Percentiles rank a stretch among this genome's conserved stretches.
These are phyloP conservation scores for Pollimyrus isidori DNA, from an alignment of 2,113 vertebrate genomes.

Conservation along the genomic window DNA sequence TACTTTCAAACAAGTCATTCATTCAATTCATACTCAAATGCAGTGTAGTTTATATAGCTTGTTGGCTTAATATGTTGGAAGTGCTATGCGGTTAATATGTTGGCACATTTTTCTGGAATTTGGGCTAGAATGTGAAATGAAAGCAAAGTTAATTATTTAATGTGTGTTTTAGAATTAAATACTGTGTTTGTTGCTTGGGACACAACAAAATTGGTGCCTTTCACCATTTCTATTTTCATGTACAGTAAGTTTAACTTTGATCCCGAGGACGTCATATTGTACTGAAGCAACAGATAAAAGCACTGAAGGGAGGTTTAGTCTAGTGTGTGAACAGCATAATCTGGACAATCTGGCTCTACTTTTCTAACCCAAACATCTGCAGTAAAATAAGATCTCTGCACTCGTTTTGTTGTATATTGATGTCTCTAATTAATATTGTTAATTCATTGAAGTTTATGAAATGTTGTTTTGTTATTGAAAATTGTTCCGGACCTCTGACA, in stretches of 20 bases:
- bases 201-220: background rate
- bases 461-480: background rate
- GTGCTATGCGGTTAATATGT: background rate
- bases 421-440: background rate
- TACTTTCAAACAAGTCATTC: background rate
- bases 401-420: background rate
- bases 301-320: background rate
- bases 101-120: background rate
- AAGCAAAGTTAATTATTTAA: background rate
- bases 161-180: background rate
- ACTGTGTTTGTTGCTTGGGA: background rate
- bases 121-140: background rate
- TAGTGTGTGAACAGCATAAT: slow-evolving; percentile 43
- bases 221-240: slow-evolving; percentile 46
- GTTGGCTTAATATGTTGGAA: background rate
- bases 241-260: slow-evolving; percentile 50
- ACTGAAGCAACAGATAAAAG: slow-evolving; percentile 49
- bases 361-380: slow-evolving; percentile 37
- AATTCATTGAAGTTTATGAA: background rate
- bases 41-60: background rate
- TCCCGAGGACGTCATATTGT: slow-evolving; percentile 54
- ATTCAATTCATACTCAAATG: background rate
- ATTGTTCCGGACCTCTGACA: background rate
- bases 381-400: background rate
- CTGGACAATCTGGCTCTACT: slow-evolving; percentile 33